Percentiles rank a stretch among this genome's conserved stretches.
These are phyloP conservation scores for Leptothorax acervorum DNA, from an alignment of 2,888 invertebrate species.

Conservation along the genomic window DNA sequence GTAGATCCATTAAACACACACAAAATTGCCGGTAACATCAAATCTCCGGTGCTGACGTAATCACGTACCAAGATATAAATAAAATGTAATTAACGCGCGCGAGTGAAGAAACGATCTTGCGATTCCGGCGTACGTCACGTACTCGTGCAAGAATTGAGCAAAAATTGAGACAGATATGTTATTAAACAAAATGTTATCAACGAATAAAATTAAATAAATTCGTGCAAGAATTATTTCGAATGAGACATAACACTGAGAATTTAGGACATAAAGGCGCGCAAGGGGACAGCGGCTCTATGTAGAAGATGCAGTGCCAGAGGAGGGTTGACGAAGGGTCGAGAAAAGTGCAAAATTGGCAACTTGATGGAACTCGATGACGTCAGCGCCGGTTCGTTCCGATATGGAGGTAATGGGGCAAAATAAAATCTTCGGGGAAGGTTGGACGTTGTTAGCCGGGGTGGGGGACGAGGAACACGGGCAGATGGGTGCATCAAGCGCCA, in stretches of 20 bases:
- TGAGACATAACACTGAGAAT: background rate
- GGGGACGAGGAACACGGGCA: background rate
- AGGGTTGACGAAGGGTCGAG: conserved; percentile 65
- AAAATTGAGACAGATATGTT: background rate
- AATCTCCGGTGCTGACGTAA: background rate
- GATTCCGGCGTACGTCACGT: background rate
- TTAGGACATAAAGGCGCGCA: conserved; percentile 29
- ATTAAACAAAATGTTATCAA: background rate
- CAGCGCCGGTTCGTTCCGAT: conserved; percentile 69
- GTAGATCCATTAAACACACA: conserved; percentile 40
- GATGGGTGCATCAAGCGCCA: conserved; percentile 53
- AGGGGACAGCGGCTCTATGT: conserved; percentile 26
- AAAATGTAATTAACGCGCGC: background rate
- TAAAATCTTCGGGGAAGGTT: conserved; percentile 68
- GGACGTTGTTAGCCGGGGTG: conserved; percentile 41
- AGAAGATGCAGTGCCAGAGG: conserved; percentile 45
- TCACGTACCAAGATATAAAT: background rate
- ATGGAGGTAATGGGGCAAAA: conserved; percentile 75
- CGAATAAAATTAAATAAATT: background rate
- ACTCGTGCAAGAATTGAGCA: background rate
- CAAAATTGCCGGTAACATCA: conserved; percentile 6
- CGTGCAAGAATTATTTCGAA: conserved; percentile 6
- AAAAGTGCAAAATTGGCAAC: conserved; percentile 84
- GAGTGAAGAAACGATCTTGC: background rate
- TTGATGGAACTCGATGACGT: conserved; percentile 73